A percentile compares a stretch with the other conserved stretches of the same genome.
Evolutionary conservation across 1,140 invertebrate species (phyloP).

Genomic region (Drosophila biarmipes): DNA sequence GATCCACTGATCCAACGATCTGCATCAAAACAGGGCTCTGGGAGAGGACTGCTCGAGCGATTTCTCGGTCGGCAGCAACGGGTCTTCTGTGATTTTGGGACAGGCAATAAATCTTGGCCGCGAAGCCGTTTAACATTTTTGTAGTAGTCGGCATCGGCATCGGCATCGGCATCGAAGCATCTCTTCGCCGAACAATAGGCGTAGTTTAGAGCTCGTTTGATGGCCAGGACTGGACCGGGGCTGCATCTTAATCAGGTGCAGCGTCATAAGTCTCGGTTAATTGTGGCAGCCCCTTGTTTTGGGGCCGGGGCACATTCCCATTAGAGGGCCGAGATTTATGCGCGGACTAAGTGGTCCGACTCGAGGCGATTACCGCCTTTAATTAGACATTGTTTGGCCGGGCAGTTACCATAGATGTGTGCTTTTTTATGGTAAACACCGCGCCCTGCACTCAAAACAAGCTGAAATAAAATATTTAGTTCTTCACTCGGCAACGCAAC

Average conservation of each 20-base stretch:
- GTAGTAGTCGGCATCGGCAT: slow-evolving; percentile 51
- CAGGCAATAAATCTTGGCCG: slow-evolving; percentile 73
- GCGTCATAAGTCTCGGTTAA: slow-evolving; percentile 76
- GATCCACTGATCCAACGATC: slow-evolving; percentile 35
- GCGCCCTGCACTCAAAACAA: slow-evolving; percentile 21
- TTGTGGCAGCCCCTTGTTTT: slow-evolving; percentile 41
- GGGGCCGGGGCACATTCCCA: slow-evolving; percentile 5
- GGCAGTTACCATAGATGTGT: slow-evolving; percentile 6
- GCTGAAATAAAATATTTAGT: slow-evolving; percentile 24
- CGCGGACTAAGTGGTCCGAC: slow-evolving; percentile 58
- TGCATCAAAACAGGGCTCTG: slow-evolving; percentile 5
- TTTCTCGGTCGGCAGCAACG: slow-evolving; percentile 57
- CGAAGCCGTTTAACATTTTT: slow-evolving; percentile 70
- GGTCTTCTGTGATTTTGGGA: slow-evolving; percentile 79
- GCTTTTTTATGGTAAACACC: slow-evolving; percentile 32
- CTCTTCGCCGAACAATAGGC: slow-evolving; percentile 65
- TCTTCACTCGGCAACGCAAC: background rate
- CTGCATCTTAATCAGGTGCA: slow-evolving; percentile 71
- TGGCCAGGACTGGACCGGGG: slow-evolving; percentile 21
- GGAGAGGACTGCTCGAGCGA: slow-evolving; percentile 2
- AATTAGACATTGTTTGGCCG: slow-evolving; percentile 61
- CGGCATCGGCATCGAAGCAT: slow-evolving; percentile 24
- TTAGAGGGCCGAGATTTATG: slow-evolving; percentile 61
- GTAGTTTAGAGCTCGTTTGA: slow-evolving; percentile 63
- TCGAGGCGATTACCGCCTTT: slow-evolving; percentile 38